Evolutionary conservation across 2,113 vertebrate genomes (phyloP), one percentile per base, ranked within the genome.

Genomic region (Physeter macrocephalus): DNA sequence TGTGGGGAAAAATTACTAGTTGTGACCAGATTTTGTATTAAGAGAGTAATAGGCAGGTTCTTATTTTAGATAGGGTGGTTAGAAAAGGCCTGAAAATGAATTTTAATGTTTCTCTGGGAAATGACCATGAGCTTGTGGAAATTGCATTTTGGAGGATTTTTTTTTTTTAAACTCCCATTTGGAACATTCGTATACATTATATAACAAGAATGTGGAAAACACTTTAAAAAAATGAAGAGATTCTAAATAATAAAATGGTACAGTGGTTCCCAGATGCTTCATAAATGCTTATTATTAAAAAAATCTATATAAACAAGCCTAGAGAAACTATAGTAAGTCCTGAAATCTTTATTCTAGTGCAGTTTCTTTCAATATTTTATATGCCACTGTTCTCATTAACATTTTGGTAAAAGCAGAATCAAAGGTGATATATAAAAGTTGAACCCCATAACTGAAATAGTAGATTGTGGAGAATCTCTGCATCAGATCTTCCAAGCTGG

Each of bases 141-240:
- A 93, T 93, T 82, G 34, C 20, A 49, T 88, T 94, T 94, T 72
- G 43, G 59, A 69, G n/a, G 15, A 67, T 81, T 57, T 88, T 89
- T 85, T 88, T 80, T 87, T 96, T 10, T 1, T 62, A 78, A 71
- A 7, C 20, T 61, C 39, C 41, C 74, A 85, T 74, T 75, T 77
- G 41, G 66, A 74, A 41, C 23, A 92, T 83, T 83, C 21, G n/a
- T 78, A 8, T 88, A 54, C 31, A 52, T 94, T 96, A 83, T 67
- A 84, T 81, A 95, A 71, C 46, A 95, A 82, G 87, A 87, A 54
- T 75, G 11, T 90, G 57, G n/a, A 71, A 94, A 77, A 81, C 34
- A 61, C 25, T 90, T 90, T 36, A 88, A 93, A 97, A 34, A 87
- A 54, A 61, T 77, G 61, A 94, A 95, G 29, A 87, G 75, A 75